Evolutionary conservation across 2,797 vertebrate genomes (phyloP).

Genomic region (Amblyopsis hoosieri): DNA sequence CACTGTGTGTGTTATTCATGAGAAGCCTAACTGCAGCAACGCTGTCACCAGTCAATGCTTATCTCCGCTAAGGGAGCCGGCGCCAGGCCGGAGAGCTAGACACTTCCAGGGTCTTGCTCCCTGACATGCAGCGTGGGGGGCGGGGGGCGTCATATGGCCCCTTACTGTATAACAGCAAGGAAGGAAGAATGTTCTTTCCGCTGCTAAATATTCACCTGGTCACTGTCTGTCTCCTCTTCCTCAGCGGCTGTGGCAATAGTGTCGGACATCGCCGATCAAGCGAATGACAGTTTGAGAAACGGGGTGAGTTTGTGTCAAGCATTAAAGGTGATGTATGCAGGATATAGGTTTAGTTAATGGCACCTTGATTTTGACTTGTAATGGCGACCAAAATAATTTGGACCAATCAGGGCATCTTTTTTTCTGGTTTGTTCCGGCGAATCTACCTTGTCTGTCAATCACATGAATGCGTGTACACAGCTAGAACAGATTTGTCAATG

Average conservation of each 20-base stretch:
- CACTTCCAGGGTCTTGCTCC: constrained; percentile 27
- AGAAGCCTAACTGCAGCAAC: constrained; percentile 39
- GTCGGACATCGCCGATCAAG: constrained; percentile 87
- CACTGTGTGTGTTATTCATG: constrained; percentile 59
- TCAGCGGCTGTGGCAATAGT: constrained; percentile 86
- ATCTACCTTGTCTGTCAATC: too few relatives aligned
- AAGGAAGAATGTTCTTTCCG: constrained; percentile 8
- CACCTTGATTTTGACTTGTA: too few relatives aligned
- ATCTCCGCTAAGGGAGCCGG: constrained; percentile 47
- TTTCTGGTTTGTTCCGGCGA: too few relatives aligned
- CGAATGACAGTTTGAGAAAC: constrained; percentile 88
- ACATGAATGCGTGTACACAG: too few relatives aligned
- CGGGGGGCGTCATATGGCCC: constrained; percentile 10
- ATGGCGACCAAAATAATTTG: too few relatives aligned
- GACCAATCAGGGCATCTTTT: too few relatives aligned
- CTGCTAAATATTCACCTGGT: not conserved
- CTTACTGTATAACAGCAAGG: not conserved
- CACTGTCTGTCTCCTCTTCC: not conserved
- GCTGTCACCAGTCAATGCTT: constrained; percentile 31
- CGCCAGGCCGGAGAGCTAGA: constrained; percentile 12
- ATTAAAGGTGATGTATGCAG: too few relatives aligned
- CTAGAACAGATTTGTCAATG: too few relatives aligned
- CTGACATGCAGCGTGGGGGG: constrained; percentile 6
- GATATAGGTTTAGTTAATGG: too few relatives aligned
- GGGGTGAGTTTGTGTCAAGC: constrained; percentile 83